These are phyloP conservation scores for Leptothorax acervorum DNA, from an alignment of 2,888 invertebrate species.

Conservation along the genomic window DNA sequence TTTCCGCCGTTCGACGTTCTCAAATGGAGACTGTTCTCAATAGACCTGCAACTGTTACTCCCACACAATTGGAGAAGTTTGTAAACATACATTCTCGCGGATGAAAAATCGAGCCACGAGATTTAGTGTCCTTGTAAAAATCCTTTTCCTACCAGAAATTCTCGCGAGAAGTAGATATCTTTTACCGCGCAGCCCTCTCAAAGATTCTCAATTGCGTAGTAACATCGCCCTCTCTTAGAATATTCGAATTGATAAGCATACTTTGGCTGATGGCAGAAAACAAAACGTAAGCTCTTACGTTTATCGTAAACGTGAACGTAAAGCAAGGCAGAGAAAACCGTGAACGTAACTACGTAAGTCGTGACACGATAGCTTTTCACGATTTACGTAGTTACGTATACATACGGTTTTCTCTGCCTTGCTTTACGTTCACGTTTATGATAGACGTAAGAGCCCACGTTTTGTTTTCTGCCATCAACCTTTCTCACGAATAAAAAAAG, in stretches of 20 bases:
- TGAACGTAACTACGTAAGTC: too few species aligned
- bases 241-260: neutral
- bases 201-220: neutral
- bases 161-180: constrained; percentile 25
- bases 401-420: too few species aligned
- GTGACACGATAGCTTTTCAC: too few species aligned
- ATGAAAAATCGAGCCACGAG: constrained; percentile 30
- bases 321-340: too few species aligned
- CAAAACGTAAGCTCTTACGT: too few species aligned
- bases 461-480: too few species aligned
- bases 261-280: neutral
- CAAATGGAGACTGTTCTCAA: constrained; percentile 33
- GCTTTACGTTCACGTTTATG: too few species aligned
- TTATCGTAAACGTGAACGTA: too few species aligned
- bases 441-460: too few species aligned
- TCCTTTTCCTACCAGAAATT: neutral
- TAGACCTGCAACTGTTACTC: constrained; percentile 32
- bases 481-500: neutral
- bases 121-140: constrained; percentile 24
- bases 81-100: constrained; percentile 44
- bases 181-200: neutral
- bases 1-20: constrained; percentile 30
- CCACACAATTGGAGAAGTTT: constrained; percentile 25
- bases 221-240: neutral
- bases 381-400: too few species aligned